Conservation (phyloP, 2,888 invertebrate species). For the Rugalucina vietnamica region DNA sequence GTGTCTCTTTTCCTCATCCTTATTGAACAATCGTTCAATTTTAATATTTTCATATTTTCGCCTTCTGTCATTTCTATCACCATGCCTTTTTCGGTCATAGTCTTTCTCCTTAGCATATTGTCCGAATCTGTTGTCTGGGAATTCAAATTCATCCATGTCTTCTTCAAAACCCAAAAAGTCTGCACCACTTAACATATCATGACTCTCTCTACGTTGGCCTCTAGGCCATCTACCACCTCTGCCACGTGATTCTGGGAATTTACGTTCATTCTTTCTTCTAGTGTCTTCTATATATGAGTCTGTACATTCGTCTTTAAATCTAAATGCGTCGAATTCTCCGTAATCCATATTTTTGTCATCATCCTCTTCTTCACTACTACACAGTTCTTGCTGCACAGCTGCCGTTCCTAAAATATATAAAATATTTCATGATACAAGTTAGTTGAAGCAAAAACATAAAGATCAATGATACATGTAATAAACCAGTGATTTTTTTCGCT, state of each 20-base stretch:
- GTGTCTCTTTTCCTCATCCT: not conserved
- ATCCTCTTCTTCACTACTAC: constrained; percentile 15
- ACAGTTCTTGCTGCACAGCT: not conserved
- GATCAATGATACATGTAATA: too few species aligned
- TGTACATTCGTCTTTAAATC: constrained; percentile 52
- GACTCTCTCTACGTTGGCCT: not conserved
- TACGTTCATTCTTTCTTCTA: constrained; percentile 50
- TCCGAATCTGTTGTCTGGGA: not conserved
- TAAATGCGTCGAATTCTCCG: constrained; percentile 59
- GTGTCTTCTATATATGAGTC: constrained; percentile 53
- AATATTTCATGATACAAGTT: too few species aligned
- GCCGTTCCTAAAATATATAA: not conserved
- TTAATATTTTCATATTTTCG: not conserved
- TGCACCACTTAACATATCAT: not conserved
- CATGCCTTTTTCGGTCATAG: not conserved
- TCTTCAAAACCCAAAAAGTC: not conserved
- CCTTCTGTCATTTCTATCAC: not conserved
- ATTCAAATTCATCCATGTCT: not conserved
- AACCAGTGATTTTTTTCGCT: too few species aligned
- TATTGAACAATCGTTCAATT: not conserved
- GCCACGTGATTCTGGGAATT: not conserved
- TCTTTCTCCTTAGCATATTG: not conserved
- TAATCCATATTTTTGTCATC: constrained; percentile 47
- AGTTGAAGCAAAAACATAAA: too few species aligned
- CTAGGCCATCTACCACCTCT: constrained; percentile 11